A percentile compares a stretch with the other conserved stretches of the same genome.
Evolutionary conservation across 1,140 invertebrate genomes (phyloP).

Genomic region (Metopolophium dirhodum): DNA sequence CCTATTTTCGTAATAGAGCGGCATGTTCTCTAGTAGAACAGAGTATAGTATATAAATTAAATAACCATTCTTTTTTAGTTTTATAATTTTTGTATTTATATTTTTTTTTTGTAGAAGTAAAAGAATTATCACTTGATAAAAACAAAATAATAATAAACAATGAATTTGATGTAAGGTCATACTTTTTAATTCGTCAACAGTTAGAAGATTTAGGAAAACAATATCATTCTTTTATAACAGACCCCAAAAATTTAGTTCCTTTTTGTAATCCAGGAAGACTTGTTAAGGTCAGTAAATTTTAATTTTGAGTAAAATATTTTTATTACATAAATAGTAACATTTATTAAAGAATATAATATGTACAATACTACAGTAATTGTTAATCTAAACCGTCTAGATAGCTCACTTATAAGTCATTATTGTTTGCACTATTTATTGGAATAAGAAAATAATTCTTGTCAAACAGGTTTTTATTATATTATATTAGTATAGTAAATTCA

Average conservation of each 20-base stretch:
- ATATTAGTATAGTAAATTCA: not conserved
- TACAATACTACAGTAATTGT: no score
- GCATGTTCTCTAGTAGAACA: no score
- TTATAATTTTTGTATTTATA: not conserved
- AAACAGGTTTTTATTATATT: not conserved
- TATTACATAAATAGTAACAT: no score
- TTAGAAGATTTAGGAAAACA: constrained; percentile 76
- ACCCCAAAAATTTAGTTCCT: constrained; percentile 87
- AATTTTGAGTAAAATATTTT: constrained; percentile 4
- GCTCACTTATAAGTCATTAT: not conserved
- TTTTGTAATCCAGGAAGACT: constrained; percentile 94
- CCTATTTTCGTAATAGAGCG: no score
- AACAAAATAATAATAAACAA: constrained; percentile 72
- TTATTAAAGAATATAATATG: no score
- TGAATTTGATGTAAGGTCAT: constrained; percentile 80
- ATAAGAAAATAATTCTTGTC: no score
- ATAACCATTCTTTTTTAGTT: no score
- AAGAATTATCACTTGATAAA: constrained; percentile 73
- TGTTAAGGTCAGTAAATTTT: constrained; percentile 74
- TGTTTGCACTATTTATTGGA: not conserved
- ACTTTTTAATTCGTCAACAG: constrained; percentile 85
- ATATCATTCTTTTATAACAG: constrained; percentile 80
- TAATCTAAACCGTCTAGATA: not conserved
- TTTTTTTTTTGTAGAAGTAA: constrained; percentile 72
- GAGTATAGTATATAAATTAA: no score